phyloP scores from a whole-genome alignment of 2,888 invertebrate species.

The Xanthostigma xanthostigma region DNA sequence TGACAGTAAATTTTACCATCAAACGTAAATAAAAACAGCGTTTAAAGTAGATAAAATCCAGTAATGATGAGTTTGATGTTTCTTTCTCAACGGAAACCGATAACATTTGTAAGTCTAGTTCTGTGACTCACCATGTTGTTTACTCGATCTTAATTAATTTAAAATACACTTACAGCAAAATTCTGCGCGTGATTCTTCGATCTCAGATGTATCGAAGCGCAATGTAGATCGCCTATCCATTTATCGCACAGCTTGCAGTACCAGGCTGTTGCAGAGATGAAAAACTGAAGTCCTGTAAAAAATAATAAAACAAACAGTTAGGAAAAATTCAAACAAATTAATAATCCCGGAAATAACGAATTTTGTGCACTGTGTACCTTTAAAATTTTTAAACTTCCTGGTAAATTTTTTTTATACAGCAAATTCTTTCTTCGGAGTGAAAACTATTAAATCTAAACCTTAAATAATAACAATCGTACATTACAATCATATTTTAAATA shows the following conservation, averaged over 20 bases:
- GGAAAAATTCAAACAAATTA: slow-evolving; percentile 4
- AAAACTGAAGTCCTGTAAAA: slow-evolving; percentile 65
- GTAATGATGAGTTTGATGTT: background rate
- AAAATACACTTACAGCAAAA: slow-evolving; percentile 49
- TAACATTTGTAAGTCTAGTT: too few species aligned
- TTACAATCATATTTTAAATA: too few species aligned
- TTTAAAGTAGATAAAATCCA: background rate
- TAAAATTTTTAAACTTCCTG: too few species aligned
- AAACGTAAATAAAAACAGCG: too few species aligned
- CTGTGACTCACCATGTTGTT: too few species aligned
- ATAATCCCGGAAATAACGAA: slow-evolving; percentile 2
- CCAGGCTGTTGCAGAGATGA: slow-evolving; percentile 77
- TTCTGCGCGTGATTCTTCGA: slow-evolving; percentile 64
- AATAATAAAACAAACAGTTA: slow-evolving; percentile 4
- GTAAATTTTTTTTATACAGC: too few species aligned
- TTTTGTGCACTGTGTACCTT: background rate
- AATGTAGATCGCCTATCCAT: slow-evolving; percentile 81
- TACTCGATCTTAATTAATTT: background rate
- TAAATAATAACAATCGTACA: too few species aligned
- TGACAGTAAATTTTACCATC: too few species aligned
- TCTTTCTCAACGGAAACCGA: background rate
- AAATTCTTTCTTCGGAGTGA: too few species aligned
- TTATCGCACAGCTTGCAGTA: slow-evolving; percentile 76
- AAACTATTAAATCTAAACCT: too few species aligned
- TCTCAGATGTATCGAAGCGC: slow-evolving; percentile 74